Conservation (phyloP, 2,113 vertebrate species). For the Polypterus senegalus region DNA sequence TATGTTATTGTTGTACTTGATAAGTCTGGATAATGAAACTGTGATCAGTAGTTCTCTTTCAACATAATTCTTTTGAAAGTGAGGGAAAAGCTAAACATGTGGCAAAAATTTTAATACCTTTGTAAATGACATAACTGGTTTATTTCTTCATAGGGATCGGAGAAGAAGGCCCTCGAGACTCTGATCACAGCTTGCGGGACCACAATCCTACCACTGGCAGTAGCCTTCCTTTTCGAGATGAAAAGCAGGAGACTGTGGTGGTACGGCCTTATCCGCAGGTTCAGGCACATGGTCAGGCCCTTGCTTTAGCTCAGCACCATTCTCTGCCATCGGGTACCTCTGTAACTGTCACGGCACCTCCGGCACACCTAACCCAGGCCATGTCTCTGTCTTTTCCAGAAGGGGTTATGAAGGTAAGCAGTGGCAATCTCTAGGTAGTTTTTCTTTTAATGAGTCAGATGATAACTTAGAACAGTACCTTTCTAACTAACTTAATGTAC, state of each 20-base stretch:
- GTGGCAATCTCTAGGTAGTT: not conserved
- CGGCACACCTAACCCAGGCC: constrained; percentile 71
- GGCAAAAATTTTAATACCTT: not conserved
- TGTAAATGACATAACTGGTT: not conserved
- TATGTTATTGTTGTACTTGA: not conserved
- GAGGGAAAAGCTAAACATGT: not conserved
- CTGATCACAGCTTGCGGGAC: constrained; percentile 67
- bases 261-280: constrained; percentile 89
- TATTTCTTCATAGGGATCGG: constrained; percentile 31
- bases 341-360: constrained; percentile 64
- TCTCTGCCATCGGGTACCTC: constrained; percentile 67
- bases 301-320: constrained; percentile 56
- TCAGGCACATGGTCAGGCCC: constrained; percentile 51
- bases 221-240: constrained; percentile 68
- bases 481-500: too few relatives aligned
- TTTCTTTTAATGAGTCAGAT: not conserved
- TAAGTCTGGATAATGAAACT: not conserved
- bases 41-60: too few relatives aligned
- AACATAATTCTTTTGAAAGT: not conserved
- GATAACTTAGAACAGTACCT: too few relatives aligned
- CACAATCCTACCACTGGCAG: constrained; percentile 41
- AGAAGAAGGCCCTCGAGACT: constrained; percentile 60
- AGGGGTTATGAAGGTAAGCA: constrained; percentile 81
- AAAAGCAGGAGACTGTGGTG: constrained; percentile 91
- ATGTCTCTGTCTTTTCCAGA: constrained; percentile 76